Conservation (phyloP, 2,888 invertebrate genomes). For the Sipha maydis region DNA sequence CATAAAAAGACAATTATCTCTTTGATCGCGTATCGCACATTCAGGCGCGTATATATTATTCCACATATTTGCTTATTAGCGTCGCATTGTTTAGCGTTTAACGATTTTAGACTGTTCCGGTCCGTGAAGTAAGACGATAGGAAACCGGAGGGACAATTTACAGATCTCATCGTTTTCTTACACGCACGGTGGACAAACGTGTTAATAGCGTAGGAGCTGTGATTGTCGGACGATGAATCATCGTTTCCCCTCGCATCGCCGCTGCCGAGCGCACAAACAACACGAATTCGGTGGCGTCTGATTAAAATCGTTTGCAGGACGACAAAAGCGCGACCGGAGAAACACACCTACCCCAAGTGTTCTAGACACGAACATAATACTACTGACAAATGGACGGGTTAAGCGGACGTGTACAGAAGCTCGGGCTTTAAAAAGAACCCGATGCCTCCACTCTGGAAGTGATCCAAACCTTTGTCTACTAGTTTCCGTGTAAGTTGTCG, state of each 20-base stretch:
- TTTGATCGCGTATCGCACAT: no score
- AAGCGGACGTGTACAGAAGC: conserved; percentile 41
- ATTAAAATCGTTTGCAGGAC: conserved; percentile 10
- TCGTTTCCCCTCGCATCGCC: background rate
- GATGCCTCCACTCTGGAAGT: conserved; percentile 12
- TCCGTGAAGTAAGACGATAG: background rate
- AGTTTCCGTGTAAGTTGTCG: conserved; percentile 24
- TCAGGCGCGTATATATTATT: no score
- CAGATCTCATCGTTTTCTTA: conserved; percentile 23
- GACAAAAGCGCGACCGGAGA: conserved; percentile 30
- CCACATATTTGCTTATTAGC: no score
- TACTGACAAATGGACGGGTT: conserved; percentile 57
- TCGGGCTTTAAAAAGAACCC: conserved; percentile 30
- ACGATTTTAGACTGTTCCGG: background rate
- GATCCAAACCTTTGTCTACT: conserved; percentile 49
- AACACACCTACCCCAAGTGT: conserved; percentile 55
- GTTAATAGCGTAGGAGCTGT: conserved; percentile 39
- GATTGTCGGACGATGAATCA: conserved; percentile 51
- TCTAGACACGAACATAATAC: conserved; percentile 55
- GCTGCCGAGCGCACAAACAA: background rate
- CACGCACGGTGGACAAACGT: conserved; percentile 17
- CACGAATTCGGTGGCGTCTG: conserved; percentile 34
- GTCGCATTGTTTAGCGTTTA: no score
- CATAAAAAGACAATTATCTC: no score
- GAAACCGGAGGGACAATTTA: conserved; percentile 5